These are phyloP conservation scores for Pteronura brasiliensis DNA, from an alignment of 2,113 vertebrate species.

Conservation along the genomic window DNA sequence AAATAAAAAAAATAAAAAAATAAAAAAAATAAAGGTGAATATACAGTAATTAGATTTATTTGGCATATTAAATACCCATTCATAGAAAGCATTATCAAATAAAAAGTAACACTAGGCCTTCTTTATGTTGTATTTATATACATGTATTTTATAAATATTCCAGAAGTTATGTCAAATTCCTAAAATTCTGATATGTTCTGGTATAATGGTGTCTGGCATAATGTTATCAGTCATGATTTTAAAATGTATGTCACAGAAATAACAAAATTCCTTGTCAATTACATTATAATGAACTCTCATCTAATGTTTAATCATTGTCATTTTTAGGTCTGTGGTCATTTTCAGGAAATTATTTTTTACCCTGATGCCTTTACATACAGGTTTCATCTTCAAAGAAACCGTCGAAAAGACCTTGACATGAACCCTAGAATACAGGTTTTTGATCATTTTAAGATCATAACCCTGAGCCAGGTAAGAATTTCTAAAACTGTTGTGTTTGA, in stretches of 20 bases:
- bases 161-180: not conserved
- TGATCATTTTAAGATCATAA: not conserved
- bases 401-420: not conserved
- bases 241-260: not conserved
- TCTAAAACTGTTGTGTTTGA: not conserved
- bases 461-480: not conserved
- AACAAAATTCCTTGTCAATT: not conserved
- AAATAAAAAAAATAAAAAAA: too few relatives aligned
- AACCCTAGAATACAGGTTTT: not conserved
- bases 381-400: not conserved
- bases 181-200: not conserved
- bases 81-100: not conserved
- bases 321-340: not conserved
- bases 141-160: not conserved
- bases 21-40: not conserved
- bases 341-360: not conserved
- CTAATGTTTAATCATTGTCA: not conserved
- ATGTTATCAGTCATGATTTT: not conserved
- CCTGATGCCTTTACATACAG: not conserved
- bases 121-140: not conserved
- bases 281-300: not conserved
- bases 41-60: not conserved
- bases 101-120: not conserved
- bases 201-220: not conserved
- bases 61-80: not conserved